A percentile compares a stretch with the other conserved stretches of the same genome.
Conservation (phyloP, 2,797 vertebrate genomes). For the Distichodus sexfasciatus region DNA sequence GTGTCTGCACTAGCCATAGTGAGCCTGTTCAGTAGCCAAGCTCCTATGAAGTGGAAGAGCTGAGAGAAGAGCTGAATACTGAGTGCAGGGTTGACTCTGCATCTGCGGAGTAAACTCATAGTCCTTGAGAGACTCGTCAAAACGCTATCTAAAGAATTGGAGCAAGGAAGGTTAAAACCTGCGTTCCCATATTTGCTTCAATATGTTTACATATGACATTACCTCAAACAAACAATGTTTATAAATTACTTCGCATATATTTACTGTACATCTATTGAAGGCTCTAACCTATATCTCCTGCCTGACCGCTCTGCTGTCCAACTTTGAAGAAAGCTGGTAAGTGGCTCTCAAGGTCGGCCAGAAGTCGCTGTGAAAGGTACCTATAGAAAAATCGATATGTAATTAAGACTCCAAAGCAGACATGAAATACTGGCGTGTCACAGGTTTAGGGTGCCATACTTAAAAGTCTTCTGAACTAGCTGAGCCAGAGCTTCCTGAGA, state of each 20-base stretch:
- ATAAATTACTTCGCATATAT: too few relatives aligned
- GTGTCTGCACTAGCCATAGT: constrained; percentile 74
- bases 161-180: background rate
- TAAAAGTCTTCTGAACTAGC: constrained; percentile 87
- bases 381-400: constrained; percentile 58
- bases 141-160: constrained; percentile 78
- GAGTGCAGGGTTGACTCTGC: constrained; percentile 86
- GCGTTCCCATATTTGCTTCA: too few relatives aligned
- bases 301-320: constrained; percentile 83
- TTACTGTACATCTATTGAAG: too few relatives aligned
- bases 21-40: constrained; percentile 92
- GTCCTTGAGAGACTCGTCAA: constrained; percentile 86
- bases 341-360: constrained; percentile 84
- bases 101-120: constrained; percentile 89
- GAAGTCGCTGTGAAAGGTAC: constrained; percentile 83
- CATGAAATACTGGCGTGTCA: background rate
- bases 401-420: background rate
- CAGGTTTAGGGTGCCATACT: constrained; percentile 66
- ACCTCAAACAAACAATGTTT: too few relatives aligned
- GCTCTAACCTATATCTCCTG: constrained; percentile 80
- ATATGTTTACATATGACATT: too few relatives aligned
- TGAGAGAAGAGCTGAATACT: constrained; percentile 97
- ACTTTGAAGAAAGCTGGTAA: constrained; percentile 89
- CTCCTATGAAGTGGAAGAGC: constrained; percentile 92
- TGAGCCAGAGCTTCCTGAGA: constrained; percentile 84